Evolutionary conservation across 1,140 invertebrate species (phyloP).

Genomic region (Drosophila setifemur): DNA sequence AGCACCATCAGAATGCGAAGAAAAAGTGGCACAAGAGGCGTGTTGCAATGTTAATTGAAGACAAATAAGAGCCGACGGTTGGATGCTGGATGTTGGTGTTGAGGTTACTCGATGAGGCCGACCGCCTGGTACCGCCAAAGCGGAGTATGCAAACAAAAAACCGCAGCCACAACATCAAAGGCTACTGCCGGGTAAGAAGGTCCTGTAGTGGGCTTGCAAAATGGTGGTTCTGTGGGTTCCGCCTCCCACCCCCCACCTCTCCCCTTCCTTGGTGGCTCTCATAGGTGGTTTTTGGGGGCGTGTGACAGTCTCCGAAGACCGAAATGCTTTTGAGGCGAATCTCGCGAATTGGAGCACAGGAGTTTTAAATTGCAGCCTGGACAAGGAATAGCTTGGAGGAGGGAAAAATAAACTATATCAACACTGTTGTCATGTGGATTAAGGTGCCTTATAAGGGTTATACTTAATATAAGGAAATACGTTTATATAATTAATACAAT

Average conservation of each 20-base stretch:
- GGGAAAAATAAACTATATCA: too few relatives aligned
- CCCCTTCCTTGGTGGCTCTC: too few relatives aligned
- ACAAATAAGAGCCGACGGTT: slow-evolving; percentile 46
- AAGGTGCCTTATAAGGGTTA: too few relatives aligned
- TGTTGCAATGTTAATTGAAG: slow-evolving; percentile 66
- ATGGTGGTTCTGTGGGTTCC: too few relatives aligned
- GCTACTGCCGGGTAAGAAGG: slow-evolving; percentile 3
- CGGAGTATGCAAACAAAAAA: slow-evolving; percentile 48
- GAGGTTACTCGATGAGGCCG: slow-evolving; percentile 36
- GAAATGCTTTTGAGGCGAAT: slow-evolving; percentile 1
- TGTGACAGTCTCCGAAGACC: slow-evolving; percentile 30
- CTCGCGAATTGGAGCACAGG: slow-evolving; percentile 32
- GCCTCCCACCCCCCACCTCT: too few relatives aligned
- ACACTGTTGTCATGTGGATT: too few relatives aligned
- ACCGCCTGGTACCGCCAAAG: slow-evolving; percentile 14
- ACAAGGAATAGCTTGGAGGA: too few relatives aligned
- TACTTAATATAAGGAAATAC: too few relatives aligned
- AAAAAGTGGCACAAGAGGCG: slow-evolving; percentile 57
- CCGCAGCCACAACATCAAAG: slow-evolving; percentile 53
- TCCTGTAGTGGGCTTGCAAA: background rate
- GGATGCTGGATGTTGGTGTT: slow-evolving; percentile 15
- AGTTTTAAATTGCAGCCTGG: slow-evolving; percentile 41
- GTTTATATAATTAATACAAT: too few relatives aligned
- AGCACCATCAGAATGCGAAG: background rate
- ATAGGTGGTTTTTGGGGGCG: slow-evolving; percentile 1